These are phyloP conservation scores for Archegozetes longisetosus DNA, from an alignment of 1,140 invertebrate genomes.

Conservation along the genomic window DNA sequence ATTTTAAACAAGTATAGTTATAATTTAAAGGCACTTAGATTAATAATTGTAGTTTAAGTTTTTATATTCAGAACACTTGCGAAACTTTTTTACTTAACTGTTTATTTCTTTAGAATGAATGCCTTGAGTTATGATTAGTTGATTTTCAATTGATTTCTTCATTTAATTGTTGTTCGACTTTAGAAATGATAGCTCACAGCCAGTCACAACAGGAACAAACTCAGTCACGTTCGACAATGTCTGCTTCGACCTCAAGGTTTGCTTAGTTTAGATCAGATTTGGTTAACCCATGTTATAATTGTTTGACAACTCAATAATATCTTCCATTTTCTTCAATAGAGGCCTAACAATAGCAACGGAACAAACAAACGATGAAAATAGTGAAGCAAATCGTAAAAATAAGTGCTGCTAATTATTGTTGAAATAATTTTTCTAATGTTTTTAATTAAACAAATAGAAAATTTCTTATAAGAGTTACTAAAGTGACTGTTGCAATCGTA, in stretches of 20 bases:
- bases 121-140: too few species aligned
- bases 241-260: not conserved
- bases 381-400: not conserved
- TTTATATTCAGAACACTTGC: too few species aligned
- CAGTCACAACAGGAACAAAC: not conserved
- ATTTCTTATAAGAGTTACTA: too few species aligned
- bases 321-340: constrained; percentile 4
- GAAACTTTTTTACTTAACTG: too few species aligned
- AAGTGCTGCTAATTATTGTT: constrained; percentile 2
- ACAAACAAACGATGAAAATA: not conserved
- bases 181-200: not conserved
- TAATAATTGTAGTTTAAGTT: too few species aligned
- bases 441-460: too few species aligned
- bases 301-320: not conserved
- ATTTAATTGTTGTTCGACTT: not conserved
- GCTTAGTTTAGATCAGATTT: not conserved
- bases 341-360: constrained; percentile 8
- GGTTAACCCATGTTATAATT: too few species aligned
- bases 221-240: not conserved
- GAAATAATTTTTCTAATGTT: too few species aligned
- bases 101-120: too few species aligned
- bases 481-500: too few species aligned
- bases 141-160: not conserved
- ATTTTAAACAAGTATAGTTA: too few species aligned
- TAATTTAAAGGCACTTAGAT: too few species aligned